phyloP scores from a whole-genome alignment of 2,113 vertebrate species.

The Dunckerocampus dactyliophorus region DNA sequence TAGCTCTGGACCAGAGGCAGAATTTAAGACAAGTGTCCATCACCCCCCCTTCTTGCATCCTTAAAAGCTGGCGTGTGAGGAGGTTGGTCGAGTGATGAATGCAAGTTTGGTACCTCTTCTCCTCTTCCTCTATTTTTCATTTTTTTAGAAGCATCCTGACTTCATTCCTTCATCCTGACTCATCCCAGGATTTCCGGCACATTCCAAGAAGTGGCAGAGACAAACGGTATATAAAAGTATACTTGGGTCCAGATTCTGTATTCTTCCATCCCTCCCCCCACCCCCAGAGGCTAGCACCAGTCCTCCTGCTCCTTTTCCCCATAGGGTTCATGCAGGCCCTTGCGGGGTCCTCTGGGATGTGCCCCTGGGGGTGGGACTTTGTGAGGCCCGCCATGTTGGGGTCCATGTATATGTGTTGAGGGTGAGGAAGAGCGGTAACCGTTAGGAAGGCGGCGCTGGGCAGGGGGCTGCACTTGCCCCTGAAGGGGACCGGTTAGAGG shows the following conservation, averaged over 20 bases:
- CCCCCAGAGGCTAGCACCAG: conserved; percentile 86
- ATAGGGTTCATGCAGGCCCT: conserved; percentile 85
- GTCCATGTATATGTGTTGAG: conserved; percentile 74
- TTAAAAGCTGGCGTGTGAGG: conserved; percentile 34
- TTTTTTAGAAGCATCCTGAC: conserved; percentile 24
- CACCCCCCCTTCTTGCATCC: conserved; percentile 43
- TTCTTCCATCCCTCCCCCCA: conserved; percentile 39
- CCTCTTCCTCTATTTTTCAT: conserved; percentile 15
- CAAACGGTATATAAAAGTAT: conserved; percentile 53
- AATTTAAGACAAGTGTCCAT: conserved; percentile 59
- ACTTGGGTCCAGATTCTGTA: neutral
- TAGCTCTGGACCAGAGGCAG: conserved; percentile 63
- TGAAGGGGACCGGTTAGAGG: conserved; percentile 61
- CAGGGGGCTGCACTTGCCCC: conserved; percentile 57
- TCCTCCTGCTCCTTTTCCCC: conserved; percentile 87
- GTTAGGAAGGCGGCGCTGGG: conserved; percentile 81
- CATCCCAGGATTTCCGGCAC: conserved; percentile 34
- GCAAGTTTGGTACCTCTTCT: conserved; percentile 18
- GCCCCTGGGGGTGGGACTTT: conserved; percentile 68
- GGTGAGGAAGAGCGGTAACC: conserved; percentile 83
- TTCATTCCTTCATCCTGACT: conserved; percentile 36
- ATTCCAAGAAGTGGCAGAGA: conserved; percentile 55
- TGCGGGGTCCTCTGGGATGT: conserved; percentile 74
- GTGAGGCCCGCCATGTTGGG: conserved; percentile 69
- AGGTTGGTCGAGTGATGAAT: conserved; percentile 49